A percentile compares a stretch with the other conserved stretches of the same genome.
Evolutionary conservation across 2,113 vertebrate species (phyloP).

Genomic region (Chloroceryle aenea): DNA sequence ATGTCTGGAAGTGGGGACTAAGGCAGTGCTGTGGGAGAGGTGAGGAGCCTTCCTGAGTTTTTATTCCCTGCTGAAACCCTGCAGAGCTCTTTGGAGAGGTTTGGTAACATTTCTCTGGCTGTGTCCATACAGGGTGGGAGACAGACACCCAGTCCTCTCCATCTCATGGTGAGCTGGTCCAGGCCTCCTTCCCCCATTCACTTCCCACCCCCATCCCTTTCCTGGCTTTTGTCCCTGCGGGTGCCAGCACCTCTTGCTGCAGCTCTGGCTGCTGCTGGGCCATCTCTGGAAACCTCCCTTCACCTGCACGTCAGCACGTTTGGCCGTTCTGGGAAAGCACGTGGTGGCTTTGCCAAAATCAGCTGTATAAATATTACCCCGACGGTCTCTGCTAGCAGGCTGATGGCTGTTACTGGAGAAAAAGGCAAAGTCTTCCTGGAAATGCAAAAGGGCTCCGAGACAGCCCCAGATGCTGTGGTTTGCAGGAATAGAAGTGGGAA

Average conservation of each 20-base stretch:
- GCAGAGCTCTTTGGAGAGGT: not conserved
- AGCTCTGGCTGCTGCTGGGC: not conserved
- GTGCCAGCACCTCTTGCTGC: not conserved
- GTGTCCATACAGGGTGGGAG: not conserved
- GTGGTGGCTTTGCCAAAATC: slow-evolving; percentile 24
- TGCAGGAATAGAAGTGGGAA: slow-evolving; percentile 65
- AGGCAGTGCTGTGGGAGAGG: not conserved
- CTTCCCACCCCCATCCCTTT: not conserved
- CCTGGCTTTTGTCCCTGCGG: not conserved
- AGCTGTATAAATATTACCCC: slow-evolving; percentile 45
- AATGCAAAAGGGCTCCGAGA: slow-evolving; percentile 48
- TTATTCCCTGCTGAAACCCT: not conserved
- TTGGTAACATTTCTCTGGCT: not conserved
- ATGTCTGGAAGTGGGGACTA: not conserved
- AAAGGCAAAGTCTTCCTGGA: slow-evolving; percentile 53
- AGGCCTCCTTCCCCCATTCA: not conserved
- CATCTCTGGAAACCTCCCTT: not conserved
- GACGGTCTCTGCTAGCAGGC: not conserved
- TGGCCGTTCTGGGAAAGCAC: slow-evolving; percentile 41
- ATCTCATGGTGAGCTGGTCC: not conserved
- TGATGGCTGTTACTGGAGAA: slow-evolving; percentile 44
- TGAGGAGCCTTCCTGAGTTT: not conserved
- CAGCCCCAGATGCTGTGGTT: slow-evolving; percentile 66
- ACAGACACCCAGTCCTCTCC: not conserved
- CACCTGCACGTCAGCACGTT: not conserved